These are phyloP conservation scores for Malurus elegans DNA, from an alignment of 2,113 vertebrate species.

Conservation along the genomic window DNA sequence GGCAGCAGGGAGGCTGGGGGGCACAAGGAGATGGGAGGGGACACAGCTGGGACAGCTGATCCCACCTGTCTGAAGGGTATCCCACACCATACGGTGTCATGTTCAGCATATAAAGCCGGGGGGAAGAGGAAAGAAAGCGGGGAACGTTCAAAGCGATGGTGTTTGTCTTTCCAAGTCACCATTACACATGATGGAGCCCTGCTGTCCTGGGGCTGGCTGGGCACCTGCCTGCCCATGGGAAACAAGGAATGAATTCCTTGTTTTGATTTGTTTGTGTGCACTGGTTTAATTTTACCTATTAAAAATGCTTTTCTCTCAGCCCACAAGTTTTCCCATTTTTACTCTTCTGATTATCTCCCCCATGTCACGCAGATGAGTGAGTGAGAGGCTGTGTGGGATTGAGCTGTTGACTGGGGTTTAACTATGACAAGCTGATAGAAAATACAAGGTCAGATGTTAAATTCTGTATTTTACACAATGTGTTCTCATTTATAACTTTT, in stretches of 20 bases:
- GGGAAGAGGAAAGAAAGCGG: not conserved
- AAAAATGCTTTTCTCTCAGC: not conserved
- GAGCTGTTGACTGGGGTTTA: not conserved
- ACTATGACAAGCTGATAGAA: not conserved
- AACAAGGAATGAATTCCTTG: not conserved
- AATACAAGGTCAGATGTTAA: not conserved
- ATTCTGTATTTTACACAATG: not conserved
- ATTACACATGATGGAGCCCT: fast-evolving
- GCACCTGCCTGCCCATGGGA: not conserved
- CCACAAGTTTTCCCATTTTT: not conserved
- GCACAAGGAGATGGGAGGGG: not conserved
- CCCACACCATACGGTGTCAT: not conserved
- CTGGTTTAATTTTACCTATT: not conserved
- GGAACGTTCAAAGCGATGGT: fast-evolving
- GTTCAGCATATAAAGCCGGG: not conserved
- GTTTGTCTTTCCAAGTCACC: not conserved
- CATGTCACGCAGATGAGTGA: not conserved
- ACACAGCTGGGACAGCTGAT: not conserved
- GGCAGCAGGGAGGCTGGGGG: not conserved
- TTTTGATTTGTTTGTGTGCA: not conserved
- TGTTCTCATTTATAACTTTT: not conserved
- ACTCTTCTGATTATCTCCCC: not conserved
- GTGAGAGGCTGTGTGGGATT: fast-evolving
- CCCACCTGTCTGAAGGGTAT: not conserved
- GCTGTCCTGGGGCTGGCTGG: not conserved